Percentiles rank a stretch among this genome's conserved stretches.
phyloP scores from a whole-genome alignment of 2,888 invertebrate genomes.

The Tubulanus polymorphus region DNA sequence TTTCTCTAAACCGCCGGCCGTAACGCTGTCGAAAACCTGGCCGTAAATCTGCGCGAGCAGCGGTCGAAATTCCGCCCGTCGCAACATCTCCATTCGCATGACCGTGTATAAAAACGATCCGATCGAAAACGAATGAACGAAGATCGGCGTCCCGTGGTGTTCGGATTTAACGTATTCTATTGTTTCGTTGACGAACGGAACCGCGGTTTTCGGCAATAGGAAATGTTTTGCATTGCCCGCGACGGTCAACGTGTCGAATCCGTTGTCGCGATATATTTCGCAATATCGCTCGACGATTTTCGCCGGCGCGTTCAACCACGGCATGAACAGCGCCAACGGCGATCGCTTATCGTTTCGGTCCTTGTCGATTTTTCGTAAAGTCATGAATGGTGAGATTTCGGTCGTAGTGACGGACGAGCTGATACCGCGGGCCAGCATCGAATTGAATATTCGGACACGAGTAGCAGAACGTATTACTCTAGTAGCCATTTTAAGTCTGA shows the following conservation, averaged over 20 bases:
- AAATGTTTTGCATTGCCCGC: conserved; percentile 27
- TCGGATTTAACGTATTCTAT: conserved; percentile 14
- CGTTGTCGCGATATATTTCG: conserved; percentile 25
- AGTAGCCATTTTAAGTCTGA: no score
- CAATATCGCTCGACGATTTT: conserved; percentile 26
- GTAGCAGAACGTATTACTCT: no score
- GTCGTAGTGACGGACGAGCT: no score
- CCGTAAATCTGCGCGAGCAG: conserved; percentile 22
- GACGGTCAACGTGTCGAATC: conserved; percentile 29
- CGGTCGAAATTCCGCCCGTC: conserved; percentile 21
- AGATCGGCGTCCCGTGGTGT: conserved; percentile 2
- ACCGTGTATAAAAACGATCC: conserved; percentile 34
- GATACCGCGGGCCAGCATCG: no score
- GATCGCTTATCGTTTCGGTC: no score
- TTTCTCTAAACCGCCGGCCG: conserved; percentile 28
- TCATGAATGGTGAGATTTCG: no score
- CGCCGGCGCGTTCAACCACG: conserved; percentile 28
- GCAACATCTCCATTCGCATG: conserved; percentile 8
- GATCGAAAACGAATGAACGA: conserved; percentile 34
- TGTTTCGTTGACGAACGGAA: conserved; percentile 21
- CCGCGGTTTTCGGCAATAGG: conserved; percentile 30
- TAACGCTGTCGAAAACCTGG: conserved; percentile 35
- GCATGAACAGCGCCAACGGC: conserved; percentile 33
- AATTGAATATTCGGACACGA: no score
- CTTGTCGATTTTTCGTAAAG: no score